Conservation (phyloP, 2,113 vertebrate species). For the Gopherus evgoodei region DNA sequence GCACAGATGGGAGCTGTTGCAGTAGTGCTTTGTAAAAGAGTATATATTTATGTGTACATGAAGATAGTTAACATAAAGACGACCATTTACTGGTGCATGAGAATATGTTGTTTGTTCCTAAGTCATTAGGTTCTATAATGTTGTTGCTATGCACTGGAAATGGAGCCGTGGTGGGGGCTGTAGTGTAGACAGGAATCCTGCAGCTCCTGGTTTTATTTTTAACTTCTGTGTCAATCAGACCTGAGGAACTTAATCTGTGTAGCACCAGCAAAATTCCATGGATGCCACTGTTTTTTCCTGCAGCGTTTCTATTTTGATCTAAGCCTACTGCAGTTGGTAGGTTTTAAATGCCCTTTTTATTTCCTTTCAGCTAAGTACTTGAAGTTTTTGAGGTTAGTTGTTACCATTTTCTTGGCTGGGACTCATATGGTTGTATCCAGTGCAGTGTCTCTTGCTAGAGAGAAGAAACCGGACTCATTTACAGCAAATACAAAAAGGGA, state of each 20-base stretch:
- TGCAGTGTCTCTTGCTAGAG: background rate
- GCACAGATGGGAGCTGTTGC: background rate
- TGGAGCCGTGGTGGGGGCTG: background rate
- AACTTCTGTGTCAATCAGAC: background rate
- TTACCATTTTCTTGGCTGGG: background rate
- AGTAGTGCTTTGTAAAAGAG: background rate
- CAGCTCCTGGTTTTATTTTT: background rate
- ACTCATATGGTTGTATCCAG: background rate
- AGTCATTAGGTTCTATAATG: background rate
- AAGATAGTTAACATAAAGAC: background rate
- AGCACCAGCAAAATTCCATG: fast-evolving
- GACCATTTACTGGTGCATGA: background rate
- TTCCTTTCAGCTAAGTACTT: constrained; percentile 37
- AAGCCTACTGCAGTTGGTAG: constrained; percentile 43
- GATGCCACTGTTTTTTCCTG: background rate
- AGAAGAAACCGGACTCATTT: background rate
- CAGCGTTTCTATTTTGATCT: constrained; percentile 51
- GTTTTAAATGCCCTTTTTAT: constrained; percentile 34
- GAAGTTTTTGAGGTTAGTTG: background rate
- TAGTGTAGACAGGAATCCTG: background rate
- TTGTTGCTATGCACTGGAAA: background rate
- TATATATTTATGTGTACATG: background rate
- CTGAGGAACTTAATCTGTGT: background rate
- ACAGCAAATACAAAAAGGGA: background rate
- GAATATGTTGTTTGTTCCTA: background rate